Base-by-base conservation (phyloP, 2,797 vertebrate genomes). In the Micropoecilia bifurca region DNA sequence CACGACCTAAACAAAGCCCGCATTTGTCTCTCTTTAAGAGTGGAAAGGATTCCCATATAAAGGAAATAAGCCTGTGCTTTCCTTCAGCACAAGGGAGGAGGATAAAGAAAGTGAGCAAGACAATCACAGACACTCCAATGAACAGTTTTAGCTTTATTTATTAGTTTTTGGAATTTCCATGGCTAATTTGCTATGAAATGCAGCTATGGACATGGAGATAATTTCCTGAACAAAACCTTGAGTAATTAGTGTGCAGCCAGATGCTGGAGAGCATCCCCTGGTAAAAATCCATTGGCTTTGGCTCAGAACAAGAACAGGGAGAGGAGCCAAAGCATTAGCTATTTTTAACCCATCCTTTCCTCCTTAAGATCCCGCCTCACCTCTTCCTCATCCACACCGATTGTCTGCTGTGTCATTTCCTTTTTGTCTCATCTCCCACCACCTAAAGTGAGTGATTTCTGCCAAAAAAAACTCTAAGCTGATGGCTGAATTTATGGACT, bases 151-250 rank as follows among this genome's bases (percentile, higher is more conserved):
- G 90, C 80, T 81, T 92, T 93, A 93, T 95, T 95, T 95, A 92
- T 94, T 92, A 88, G 80, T 95, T 94, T 95, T 90, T 83, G 86
- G 90, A 92, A 94, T 94, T 94, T 93, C 91, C 93, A 93, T 82
- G 85, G 85, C 85, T 95, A 95, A 96, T 96, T 95, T 95, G 88
- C 91, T 94, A 91, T 93, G 92, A 94, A 95, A 94, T 91, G 87
- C 91, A 91, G 92, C 90, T 87, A 89, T 91, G 90, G 88, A 93
- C 90, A 87, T 87, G 88, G 90, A 94, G 95, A 96, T 95, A 94
- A 95, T 95, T 93, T 94, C 88, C 91, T 76, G 89, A 94, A 95
- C 92, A 95, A 95, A 94, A 90, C 86, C 80, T 84, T 57, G 72
- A 88, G 92, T 95, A 95, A 96, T 96, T 95, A 94, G 91, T 90